Base-by-base conservation (phyloP, 1,140 invertebrate genomes). In the Monochamus saltuarius region DNA sequence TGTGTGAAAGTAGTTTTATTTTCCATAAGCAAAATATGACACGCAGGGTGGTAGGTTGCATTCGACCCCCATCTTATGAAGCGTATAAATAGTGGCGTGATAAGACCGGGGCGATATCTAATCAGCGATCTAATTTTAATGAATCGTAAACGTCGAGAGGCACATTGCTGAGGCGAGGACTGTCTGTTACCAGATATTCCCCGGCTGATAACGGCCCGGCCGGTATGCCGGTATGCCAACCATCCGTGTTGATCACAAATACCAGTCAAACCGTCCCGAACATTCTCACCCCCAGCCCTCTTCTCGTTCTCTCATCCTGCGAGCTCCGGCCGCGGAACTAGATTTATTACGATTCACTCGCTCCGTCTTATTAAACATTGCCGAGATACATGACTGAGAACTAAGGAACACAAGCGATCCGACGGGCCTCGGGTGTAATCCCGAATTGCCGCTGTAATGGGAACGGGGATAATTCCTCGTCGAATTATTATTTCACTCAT, bases 41-140 rank as follows among this genome's bases (percentile, higher is more conserved):
- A 29, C 22, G 22, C 22, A 6, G 22, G 22, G 22, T 29, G 6
- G 22, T 29, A 29, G 22, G 22, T 29, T 29, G 22, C 22, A 29
- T 6, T 29, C 22, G 2, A 29, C 22, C 22, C 22, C 22, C 22
- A 29, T 29, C 22, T 29, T 29, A 29, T 39, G 56, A 47, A 57
- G 56, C 47, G 45, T 49, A 57, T 57, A 57, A 57, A 46, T 49
- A 57, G 56, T 39, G 46, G 45, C 38, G 58, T 53, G 58, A 60
- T 52, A 60, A 53, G 50, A 50, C 50, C 22, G 22, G 22, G 55
- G 59, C 62, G 65, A 70, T 70, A 70, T 68, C 68, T 70, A 66
- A 68, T 68, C 68, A 61, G 68, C 61, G 65, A 70, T 70, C 68
- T 70, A 70, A 70, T 68, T 70, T 68, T 70, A 70, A 70, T 70